A percentile compares a stretch with the other conserved stretches of the same genome.
phyloP scores from a whole-genome alignment of 2,888 invertebrate genomes.

The Eumerus sabulonum region DNA sequence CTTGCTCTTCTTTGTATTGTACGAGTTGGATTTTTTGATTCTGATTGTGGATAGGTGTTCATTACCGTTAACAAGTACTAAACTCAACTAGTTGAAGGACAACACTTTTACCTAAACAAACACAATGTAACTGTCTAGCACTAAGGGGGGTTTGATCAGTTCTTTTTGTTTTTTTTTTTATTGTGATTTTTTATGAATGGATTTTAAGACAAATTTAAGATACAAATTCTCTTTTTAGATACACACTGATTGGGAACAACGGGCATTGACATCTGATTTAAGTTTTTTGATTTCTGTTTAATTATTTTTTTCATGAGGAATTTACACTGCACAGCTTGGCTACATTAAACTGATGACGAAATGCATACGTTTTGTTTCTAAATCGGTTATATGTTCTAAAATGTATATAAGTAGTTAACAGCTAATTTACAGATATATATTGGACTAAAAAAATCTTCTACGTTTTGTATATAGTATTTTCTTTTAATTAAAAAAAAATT shows the following conservation, averaged over 20 bases:
- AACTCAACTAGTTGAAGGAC: no score
- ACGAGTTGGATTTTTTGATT: constrained; percentile 26
- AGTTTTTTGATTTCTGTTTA: constrained; percentile 20
- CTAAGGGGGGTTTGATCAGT: constrained; percentile 8
- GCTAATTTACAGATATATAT: not conserved
- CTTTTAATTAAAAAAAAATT: no score
- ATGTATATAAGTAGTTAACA: constrained; percentile 3
- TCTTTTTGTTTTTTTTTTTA: constrained; percentile 7
- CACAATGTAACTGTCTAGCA: constrained; percentile 12
- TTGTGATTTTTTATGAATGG: constrained; percentile 4
- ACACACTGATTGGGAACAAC: not conserved
- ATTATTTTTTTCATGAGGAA: constrained; percentile 20
- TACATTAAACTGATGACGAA: constrained; percentile 65
- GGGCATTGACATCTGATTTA: not conserved
- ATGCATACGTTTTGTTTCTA: constrained; percentile 16
- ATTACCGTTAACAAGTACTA: constrained; percentile 35
- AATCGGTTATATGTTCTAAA: not conserved
- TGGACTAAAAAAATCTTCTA: constrained; percentile 3
- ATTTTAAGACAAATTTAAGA: no score
- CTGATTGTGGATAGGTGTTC: constrained; percentile 44
- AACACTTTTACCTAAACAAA: no score
- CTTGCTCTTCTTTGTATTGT: constrained; percentile 5
- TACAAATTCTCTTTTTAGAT: not conserved
- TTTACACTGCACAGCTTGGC: constrained; percentile 53
- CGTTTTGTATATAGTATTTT: not conserved